These are phyloP conservation scores for Chrysoperla carnea DNA, from an alignment of 1,140 invertebrate species.

Conservation along the genomic window DNA sequence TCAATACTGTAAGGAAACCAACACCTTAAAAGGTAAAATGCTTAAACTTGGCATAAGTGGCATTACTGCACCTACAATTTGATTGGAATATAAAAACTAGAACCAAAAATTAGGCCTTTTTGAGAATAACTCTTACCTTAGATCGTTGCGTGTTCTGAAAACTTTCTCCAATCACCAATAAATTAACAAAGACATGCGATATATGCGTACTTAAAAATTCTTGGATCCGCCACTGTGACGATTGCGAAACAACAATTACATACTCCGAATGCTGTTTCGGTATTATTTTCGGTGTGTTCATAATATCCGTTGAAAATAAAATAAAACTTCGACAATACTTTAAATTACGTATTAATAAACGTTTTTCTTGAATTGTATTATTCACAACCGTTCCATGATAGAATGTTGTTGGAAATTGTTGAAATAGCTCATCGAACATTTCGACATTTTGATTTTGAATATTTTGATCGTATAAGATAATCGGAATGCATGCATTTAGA, in stretches of 20 bases:
- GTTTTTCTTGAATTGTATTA: conserved; percentile 16
- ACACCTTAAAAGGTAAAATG: too few relatives aligned
- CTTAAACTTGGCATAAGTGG: background rate
- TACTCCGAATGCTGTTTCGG: conserved; percentile 31
- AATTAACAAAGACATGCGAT: conserved; percentile 42
- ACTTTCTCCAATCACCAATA: conserved; percentile 39
- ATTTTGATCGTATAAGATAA: conserved; percentile 39
- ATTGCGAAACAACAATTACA: conserved; percentile 40
- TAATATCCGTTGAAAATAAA: conserved; percentile 41
- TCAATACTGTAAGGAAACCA: too few relatives aligned
- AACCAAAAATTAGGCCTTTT: too few relatives aligned
- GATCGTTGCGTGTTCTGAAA: conserved; percentile 11
- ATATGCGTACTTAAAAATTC: conserved; percentile 39
- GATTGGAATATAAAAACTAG: too few relatives aligned
- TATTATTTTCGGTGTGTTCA: conserved; percentile 36
- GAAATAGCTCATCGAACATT: conserved; percentile 34
- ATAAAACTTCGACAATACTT: conserved; percentile 39
- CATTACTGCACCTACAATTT: too few relatives aligned
- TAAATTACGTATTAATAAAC: conserved; percentile 17
- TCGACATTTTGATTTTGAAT: conserved; percentile 30
- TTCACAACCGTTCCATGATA: conserved; percentile 36
- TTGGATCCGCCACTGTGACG: conserved; percentile 48
- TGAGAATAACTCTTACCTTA: too few relatives aligned
- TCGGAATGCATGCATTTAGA: conserved; percentile 33
- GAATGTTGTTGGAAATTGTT: conserved; percentile 32